Percentiles rank a stretch among this genome's conserved stretches.
These are phyloP conservation scores for Rhysida immarginata DNA, from an alignment of 1,140 invertebrate genomes.

Conservation along the genomic window DNA sequence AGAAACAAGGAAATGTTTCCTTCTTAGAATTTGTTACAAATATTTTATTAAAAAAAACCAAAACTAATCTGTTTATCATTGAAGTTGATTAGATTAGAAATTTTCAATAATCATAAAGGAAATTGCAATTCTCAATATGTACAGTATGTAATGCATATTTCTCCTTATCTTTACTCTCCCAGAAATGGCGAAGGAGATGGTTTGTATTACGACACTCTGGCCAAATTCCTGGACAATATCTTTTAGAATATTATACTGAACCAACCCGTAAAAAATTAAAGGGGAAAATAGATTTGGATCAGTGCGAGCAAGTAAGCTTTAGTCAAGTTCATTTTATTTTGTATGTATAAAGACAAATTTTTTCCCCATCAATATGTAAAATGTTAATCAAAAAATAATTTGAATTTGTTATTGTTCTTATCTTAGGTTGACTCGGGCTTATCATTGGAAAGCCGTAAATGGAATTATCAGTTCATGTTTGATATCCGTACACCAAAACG, in stretches of 20 bases:
- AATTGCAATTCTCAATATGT: background rate
- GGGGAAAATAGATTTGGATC: constrained; percentile 81
- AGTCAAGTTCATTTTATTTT: too few species aligned
- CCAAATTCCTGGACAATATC: constrained; percentile 80
- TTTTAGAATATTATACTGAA: constrained; percentile 84
- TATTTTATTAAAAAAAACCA: too few species aligned
- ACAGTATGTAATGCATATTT: background rate
- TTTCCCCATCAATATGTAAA: too few species aligned
- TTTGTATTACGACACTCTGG: constrained; percentile 77
- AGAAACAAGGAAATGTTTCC: too few species aligned
- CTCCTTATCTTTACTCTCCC: constrained; percentile 22
- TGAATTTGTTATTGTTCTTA: background rate
- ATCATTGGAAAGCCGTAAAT: constrained; percentile 58
- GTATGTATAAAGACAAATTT: too few species aligned
- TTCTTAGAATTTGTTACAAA: too few species aligned
- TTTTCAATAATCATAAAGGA: background rate
- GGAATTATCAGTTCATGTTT: constrained; percentile 72
- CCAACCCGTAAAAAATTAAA: constrained; percentile 68
- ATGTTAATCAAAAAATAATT: too few species aligned
- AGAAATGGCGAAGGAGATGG: constrained; percentile 89
- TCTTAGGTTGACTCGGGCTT: constrained; percentile 65
- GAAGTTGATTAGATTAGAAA: background rate
- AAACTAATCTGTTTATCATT: background rate
- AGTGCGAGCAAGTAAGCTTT: constrained; percentile 74
- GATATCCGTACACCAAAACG: constrained; percentile 73